phyloP scores from a whole-genome alignment of 2,113 vertebrate genomes.

The Hippolais icterina region DNA sequence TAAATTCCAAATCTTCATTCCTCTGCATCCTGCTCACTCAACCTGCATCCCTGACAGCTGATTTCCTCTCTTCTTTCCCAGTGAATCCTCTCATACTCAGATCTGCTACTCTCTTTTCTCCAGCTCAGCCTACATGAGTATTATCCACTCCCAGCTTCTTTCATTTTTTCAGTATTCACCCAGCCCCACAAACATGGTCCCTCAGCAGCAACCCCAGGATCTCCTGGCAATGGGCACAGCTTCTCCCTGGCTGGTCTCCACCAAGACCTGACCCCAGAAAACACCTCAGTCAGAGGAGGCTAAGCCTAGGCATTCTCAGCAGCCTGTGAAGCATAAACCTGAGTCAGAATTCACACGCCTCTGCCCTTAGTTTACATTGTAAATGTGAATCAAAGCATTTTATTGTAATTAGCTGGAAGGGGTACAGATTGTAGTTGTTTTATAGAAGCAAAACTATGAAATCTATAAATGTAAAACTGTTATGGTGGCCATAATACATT shows the following conservation, averaged over 20 bases:
- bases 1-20: background rate
- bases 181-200: background rate
- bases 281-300: background rate
- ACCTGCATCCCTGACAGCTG: background rate
- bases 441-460: conserved; percentile 64
- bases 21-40: background rate
- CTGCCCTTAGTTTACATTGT: conserved; percentile 20
- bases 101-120: background rate
- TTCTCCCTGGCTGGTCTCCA: background rate
- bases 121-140: background rate
- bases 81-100: background rate
- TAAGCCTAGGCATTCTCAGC: background rate
- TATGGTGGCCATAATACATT: background rate
- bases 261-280: background rate
- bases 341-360: background rate
- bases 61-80: background rate
- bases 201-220: background rate
- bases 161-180: background rate
- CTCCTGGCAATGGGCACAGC: background rate
- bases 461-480: conserved; percentile 60
- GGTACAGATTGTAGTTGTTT: conserved; percentile 47
- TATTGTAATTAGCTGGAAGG: conserved; percentile 56
- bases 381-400: conserved; percentile 47
- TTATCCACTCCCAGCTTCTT: background rate
- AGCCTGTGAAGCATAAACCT: background rate